Evolutionary conservation across 1,140 invertebrate genomes (phyloP), one percentile per base, ranked within the genome.

Genomic region (Drosophila rufa): DNA sequence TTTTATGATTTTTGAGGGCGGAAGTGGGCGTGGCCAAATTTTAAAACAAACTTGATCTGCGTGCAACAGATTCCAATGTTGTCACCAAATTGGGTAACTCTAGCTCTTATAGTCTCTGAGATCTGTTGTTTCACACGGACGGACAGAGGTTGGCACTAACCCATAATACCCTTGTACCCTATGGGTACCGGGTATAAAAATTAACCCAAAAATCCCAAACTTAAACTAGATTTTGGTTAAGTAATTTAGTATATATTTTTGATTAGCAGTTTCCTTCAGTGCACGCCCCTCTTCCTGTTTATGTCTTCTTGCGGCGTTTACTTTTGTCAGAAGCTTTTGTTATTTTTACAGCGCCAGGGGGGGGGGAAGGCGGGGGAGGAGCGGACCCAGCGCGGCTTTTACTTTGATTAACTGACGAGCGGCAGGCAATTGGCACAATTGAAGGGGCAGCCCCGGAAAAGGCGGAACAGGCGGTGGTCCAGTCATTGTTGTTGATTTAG

Each of bases 391-490:
- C 30, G 75, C 57, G 69, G 77, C 84, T 89, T 89, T 89, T 89
- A 89, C 78, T 89, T 89, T 89, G 85, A 89, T 89, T 89, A 89
- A 89, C 84, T 84, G 84, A 84, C 80, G 81, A 90, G 69, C 85
- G 84, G 73, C 85, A 75, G 84, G 84, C 84, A 89, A 89, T 89
- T 89, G 84, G 80, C 80, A 79, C 84, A 89, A 89, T 89, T 90
- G 84, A 84, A 75, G 80, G 43, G 74, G 59, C 68, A 66, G 62
- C 30, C 9, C 58, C 60, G 51, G 62, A 57, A 51, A 53, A 27
- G 38, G 14, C 38, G 42, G 46, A 12, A 30, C 17, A 53, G 75
- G 58, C 68, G 51, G 67, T 53, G 53, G 69, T 74, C 70, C 70
- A 74, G 70, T 74, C 84, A 83, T 80, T 82, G 82, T 80, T 89